phyloP scores from a whole-genome alignment of 2,113 vertebrate genomes.

The Pollimyrus isidori region DNA sequence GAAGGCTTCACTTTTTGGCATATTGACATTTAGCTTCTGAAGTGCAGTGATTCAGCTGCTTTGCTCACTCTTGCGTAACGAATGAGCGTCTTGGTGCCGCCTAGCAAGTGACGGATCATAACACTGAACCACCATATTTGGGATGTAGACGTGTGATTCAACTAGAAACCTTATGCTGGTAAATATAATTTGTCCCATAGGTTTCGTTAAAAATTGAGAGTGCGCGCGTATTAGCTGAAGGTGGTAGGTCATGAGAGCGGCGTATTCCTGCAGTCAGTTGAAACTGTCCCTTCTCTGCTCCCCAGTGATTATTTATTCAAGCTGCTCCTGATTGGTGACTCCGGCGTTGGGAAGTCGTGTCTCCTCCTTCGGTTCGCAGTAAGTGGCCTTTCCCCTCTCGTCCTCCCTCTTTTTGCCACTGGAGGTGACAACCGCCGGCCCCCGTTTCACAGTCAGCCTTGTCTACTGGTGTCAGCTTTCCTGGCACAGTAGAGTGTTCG shows the following conservation, averaged over 20 bases:
- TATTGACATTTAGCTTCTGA: neutral
- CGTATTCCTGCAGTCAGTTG: neutral
- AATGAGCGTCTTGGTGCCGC: neutral
- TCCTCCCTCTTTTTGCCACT: neutral
- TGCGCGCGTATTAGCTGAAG: neutral
- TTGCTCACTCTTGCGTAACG: neutral
- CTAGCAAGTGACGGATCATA: neutral
- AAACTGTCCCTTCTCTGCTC: conserved; percentile 25
- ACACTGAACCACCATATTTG: neutral
- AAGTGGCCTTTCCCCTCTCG: conserved; percentile 53
- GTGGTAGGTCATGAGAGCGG: neutral
- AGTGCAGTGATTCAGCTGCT: neutral
- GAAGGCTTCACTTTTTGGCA: neutral
- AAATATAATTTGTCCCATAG: neutral
- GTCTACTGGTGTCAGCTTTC: neutral
- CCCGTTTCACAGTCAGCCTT: neutral
- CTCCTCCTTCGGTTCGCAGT: conserved; percentile 97
- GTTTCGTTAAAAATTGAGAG: neutral
- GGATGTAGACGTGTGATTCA: neutral
- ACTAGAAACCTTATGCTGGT: neutral
- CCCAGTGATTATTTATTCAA: conserved; percentile 99
- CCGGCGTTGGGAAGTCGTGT: conserved; percentile 95
- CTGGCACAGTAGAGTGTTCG: neutral
- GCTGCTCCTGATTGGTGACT: conserved; percentile 96
- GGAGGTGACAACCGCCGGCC: neutral